Evolutionary conservation across 2,888 invertebrate species (phyloP).

Genomic region (Parnassius apollo): DNA sequence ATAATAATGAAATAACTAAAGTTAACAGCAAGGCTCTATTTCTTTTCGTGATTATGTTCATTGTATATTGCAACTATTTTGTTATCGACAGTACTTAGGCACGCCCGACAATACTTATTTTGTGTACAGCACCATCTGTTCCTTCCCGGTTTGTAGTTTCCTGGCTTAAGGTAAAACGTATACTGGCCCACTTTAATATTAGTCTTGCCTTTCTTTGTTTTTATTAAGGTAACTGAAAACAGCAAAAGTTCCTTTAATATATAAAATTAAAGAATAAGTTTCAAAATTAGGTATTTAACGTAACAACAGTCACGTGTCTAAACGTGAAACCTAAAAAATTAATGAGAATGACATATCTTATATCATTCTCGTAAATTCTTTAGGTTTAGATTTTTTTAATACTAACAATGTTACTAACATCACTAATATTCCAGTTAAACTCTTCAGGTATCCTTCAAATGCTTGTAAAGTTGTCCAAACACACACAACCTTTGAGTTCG

Average conservation of each 20-base stretch:
- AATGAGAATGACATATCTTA: too few species aligned
- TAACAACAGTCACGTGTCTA: too few species aligned
- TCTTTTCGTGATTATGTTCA: constrained; percentile 61
- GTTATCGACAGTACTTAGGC: constrained; percentile 53
- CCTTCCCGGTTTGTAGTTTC: constrained; percentile 43
- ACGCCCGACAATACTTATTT: constrained; percentile 61
- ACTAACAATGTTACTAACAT: too few species aligned
- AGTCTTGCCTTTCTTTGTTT: constrained; percentile 56
- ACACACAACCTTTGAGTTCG: too few species aligned
- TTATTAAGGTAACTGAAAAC: constrained; percentile 55
- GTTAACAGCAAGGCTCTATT: constrained; percentile 35
- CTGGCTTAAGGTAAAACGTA: constrained; percentile 58
- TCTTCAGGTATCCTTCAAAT: too few species aligned
- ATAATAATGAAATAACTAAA: background rate
- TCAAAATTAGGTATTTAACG: too few species aligned
- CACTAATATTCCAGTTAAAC: too few species aligned
- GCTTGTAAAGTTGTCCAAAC: too few species aligned
- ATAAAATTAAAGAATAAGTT: too few species aligned
- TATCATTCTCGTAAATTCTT: too few species aligned
- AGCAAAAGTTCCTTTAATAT: background rate
- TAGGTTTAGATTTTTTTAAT: too few species aligned
- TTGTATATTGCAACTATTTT: constrained; percentile 60
- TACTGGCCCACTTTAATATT: constrained; percentile 58
- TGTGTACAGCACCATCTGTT: constrained; percentile 59
- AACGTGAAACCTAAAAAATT: too few species aligned